These are phyloP conservation scores for Hirundo rustica DNA, from an alignment of 2,797 vertebrate genomes.

Conservation along the genomic window DNA sequence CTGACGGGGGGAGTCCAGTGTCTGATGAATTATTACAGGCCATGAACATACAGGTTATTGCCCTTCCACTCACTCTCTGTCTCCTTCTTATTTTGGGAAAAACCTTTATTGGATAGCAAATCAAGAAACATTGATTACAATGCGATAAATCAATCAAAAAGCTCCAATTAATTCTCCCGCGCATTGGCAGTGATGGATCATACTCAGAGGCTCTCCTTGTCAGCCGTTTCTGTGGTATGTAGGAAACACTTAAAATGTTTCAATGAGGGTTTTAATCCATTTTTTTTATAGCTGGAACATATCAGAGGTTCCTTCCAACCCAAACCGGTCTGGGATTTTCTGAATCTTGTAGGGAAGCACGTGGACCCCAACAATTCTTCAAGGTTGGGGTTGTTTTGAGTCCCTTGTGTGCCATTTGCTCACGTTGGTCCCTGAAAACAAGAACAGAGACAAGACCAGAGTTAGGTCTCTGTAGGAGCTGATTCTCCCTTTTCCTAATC, in stretches of 20 bases:
- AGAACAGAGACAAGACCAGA: not conserved
- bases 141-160: slow-evolving; percentile 50
- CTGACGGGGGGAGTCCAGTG: not conserved
- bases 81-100: not conserved
- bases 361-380: not conserved
- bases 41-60: not conserved
- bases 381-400: not conserved
- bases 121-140: slow-evolving; percentile 34
- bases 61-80: not conserved
- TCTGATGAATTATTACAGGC: not conserved
- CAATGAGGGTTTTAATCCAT: not conserved
- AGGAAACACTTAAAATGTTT: not conserved
- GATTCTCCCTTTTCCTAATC: not conserved
- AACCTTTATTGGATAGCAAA: not conserved
- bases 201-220: not conserved
- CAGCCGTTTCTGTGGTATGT: not conserved
- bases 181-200: slow-evolving; percentile 32
- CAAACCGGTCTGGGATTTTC: not conserved
- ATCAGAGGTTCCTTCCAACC: not conserved
- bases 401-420: not conserved
- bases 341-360: not conserved
- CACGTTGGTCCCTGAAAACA: not conserved
- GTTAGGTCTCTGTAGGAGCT: not conserved
- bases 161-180: slow-evolving; percentile 30
- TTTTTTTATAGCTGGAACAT: not conserved